A percentile compares a stretch with the other conserved stretches of the same genome.
Evolutionary conservation across 92 coral and sea anemone genomes (phyloP).

Genomic region (Palythoa caribaeorum): DNA sequence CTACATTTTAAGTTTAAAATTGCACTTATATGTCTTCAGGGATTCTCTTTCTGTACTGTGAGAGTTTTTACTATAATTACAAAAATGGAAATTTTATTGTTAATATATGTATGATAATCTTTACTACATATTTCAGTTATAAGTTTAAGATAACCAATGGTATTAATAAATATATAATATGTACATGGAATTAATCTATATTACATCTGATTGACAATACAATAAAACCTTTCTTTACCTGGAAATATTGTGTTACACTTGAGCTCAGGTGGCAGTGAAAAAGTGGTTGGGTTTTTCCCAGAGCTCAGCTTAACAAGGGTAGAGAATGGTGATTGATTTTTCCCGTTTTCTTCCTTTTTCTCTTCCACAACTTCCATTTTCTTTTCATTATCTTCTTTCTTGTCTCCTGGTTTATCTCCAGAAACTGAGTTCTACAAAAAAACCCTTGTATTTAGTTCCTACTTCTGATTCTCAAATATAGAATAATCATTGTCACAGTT

Average conservation of each 20-base stretch:
- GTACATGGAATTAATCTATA: neutral
- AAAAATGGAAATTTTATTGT: too few relatives aligned
- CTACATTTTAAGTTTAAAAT: too few relatives aligned
- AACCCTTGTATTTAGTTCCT: neutral
- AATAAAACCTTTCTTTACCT: constrained; percentile 53
- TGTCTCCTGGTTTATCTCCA: constrained; percentile 40
- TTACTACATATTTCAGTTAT: too few relatives aligned
- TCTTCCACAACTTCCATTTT: constrained; percentile 64
- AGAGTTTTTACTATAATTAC: too few relatives aligned
- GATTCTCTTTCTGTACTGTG: too few relatives aligned
- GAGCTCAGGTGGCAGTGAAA: constrained; percentile 93
- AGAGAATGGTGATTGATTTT: constrained; percentile 87
- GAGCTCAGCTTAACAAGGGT: constrained; percentile 96
- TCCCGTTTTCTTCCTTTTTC: constrained; percentile 67
- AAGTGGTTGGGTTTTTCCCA: constrained; percentile 96
- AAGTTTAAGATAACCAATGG: too few relatives aligned
- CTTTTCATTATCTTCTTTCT: constrained; percentile 52
- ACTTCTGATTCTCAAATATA: too few relatives aligned
- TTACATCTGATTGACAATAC: too few relatives aligned
- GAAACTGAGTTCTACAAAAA: neutral
- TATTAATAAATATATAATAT: too few relatives aligned
- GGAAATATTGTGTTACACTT: constrained; percentile 93
- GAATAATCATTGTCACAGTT: too few relatives aligned
- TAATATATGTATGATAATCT: too few relatives aligned
- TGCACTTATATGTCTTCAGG: too few relatives aligned